Evolutionary conservation across 2,888 invertebrate species (phyloP), one percentile per base, ranked within the genome.

Genomic region (Orthonychiurus folsomi): DNA sequence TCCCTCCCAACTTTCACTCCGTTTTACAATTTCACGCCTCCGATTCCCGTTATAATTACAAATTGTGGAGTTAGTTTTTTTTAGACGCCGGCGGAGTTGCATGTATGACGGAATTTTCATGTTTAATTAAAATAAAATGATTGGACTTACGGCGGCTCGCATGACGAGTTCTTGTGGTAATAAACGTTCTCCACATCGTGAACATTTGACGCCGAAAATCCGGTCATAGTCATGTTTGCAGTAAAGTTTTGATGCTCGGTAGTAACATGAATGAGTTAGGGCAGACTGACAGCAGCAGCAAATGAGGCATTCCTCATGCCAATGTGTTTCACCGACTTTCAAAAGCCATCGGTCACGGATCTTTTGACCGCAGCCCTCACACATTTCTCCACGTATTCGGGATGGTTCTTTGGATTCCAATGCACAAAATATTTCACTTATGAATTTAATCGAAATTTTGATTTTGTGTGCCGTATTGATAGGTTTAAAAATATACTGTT

Each of bases 181-280:
- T 60, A 96, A 85, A 50, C 89, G 83, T 76, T 93, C 91, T 68
- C 89, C 88, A 77, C 96, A 96, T 66, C 93, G 84, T 59, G 88
- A 88, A 78, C 96, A 96, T 80, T 94, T 94, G 62, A 89, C 87
- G n/a, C 92, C 90, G 77, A 92, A 96, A 78, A 94, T 86, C 79
- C 94, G 88, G 81, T 95, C 94, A 79, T 97, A 99, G 79, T 99
- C 97, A 66, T 88, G 85, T 77, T 93, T 93, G 81, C 99, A 99
- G 82, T 93, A 97, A 59, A 97, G 83, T 78, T 93, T 92, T 73
- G 92, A 86, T 76, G 94, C 93, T 72, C 93, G 85, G 61, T 90
- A 89, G 81, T 92, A 96, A 81, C 97, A 99, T 72, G 93, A 93
- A 78, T 93, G 89, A 62, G 87, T 86, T 63, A 99, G 85, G 23